A percentile compares a stretch with the other conserved stretches of the same genome.
Evolutionary conservation across 2,113 vertebrate species (phyloP).

Genomic region (Cyanoramphus novaezelandiae): DNA sequence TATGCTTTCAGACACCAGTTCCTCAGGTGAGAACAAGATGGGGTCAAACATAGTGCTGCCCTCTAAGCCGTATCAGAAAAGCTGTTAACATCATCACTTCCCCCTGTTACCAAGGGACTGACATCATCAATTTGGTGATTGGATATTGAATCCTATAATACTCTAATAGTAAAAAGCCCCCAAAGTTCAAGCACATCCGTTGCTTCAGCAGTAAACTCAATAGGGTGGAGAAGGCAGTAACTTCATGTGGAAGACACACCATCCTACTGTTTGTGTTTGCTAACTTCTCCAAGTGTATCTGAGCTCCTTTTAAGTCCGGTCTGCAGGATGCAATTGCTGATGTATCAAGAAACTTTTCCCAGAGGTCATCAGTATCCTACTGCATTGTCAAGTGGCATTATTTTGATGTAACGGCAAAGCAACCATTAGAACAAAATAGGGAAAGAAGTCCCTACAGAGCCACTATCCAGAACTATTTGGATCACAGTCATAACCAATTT

Average conservation of each 20-base stretch:
- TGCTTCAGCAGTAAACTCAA: neutral
- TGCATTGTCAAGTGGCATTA: neutral
- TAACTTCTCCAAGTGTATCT: neutral
- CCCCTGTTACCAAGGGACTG: accelerated
- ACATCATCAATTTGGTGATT: neutral
- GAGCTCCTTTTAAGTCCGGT: neutral
- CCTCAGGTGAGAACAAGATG: neutral
- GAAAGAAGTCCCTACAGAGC: neutral
- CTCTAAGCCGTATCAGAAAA: neutral
- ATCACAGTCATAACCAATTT: neutral
- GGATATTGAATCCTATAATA: neutral
- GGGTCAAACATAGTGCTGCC: neutral
- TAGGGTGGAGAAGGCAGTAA: neutral
- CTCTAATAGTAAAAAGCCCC: neutral
- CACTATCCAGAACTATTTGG: neutral
- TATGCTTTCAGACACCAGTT: neutral
- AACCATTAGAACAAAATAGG: neutral
- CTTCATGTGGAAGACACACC: neutral
- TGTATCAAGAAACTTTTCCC: neutral
- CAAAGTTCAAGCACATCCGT: neutral
- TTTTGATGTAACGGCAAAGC: neutral
- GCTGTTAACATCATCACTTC: neutral
- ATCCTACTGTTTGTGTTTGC: neutral
- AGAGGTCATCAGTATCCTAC: neutral
- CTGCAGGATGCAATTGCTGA: neutral